Evolutionary conservation across 2,113 vertebrate species (phyloP).

Genomic region (Epinephelus fuscoguttatus): DNA sequence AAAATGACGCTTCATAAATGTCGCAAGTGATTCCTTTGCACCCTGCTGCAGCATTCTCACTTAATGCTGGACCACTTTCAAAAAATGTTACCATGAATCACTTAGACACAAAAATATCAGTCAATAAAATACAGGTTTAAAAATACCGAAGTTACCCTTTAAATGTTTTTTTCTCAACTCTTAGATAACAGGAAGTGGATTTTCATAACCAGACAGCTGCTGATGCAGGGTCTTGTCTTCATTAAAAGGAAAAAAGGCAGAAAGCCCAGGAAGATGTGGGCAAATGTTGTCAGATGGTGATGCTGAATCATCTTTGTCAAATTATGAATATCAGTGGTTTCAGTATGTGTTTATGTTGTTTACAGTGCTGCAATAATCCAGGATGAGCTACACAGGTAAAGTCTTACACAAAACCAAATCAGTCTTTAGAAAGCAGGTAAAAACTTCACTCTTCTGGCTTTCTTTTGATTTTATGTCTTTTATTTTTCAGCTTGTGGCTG

Average conservation of each 20-base stretch:
- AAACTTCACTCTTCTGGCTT: background rate
- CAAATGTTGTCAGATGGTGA: conserved; percentile 14
- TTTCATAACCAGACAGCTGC: conserved; percentile 50
- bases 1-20: no score
- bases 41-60: no score
- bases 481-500: background rate
- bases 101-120: no score
- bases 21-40: no score
- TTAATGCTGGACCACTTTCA: no score
- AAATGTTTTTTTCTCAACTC: background rate
- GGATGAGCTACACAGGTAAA: background rate
- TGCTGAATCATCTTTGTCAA: conserved; percentile 19
- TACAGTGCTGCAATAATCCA: background rate
- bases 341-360: conserved; percentile 9
- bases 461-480: background rate
- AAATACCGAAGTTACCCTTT: no score
- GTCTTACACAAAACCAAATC: background rate
- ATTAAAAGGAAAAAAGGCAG: background rate
- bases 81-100: no score
- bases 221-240: conserved; percentile 15
- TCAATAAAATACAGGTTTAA: no score
- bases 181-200: conserved; percentile 24
- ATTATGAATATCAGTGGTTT: conserved; percentile 7
- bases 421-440: background rate
- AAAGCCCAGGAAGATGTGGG: background rate